Percentiles rank a stretch among this genome's conserved stretches.
Conservation (phyloP, 1,140 invertebrate species). For the Coboldia fuscipes region DNA sequence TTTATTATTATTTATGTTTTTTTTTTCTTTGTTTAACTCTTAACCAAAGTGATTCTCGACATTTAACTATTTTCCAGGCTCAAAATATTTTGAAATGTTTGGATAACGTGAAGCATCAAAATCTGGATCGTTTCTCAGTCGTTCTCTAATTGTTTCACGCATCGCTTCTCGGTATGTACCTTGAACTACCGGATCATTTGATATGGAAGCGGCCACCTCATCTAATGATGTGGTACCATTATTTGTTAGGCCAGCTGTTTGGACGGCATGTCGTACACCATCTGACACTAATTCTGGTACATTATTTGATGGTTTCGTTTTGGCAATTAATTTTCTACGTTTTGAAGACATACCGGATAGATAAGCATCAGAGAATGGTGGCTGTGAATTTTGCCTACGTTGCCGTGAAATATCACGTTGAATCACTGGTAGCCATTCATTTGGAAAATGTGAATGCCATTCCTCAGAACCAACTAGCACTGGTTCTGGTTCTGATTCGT, state of each 20-base stretch:
- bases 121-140: slow-evolving; percentile 15
- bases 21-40: no score
- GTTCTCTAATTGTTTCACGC: slow-evolving; percentile 11
- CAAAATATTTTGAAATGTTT: slow-evolving; percentile 17
- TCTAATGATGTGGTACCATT: slow-evolving; percentile 14
- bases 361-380: slow-evolving; percentile 62
- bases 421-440: slow-evolving; percentile 65
- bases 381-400: slow-evolving; percentile 24
- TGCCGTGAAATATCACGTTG: slow-evolving; percentile 45
- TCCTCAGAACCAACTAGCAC: slow-evolving; percentile 28
- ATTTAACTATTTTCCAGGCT: no score
- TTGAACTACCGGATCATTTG: slow-evolving; percentile 12
- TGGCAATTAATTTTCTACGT: slow-evolving; percentile 43
- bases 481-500: slow-evolving; percentile 19
- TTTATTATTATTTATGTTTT: no score
- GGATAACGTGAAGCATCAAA: slow-evolving; percentile 17
- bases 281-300: slow-evolving; percentile 20
- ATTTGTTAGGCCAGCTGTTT: slow-evolving; percentile 21
- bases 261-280: slow-evolving; percentile 27
- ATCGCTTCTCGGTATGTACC: slow-evolving; percentile 14
- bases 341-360: slow-evolving; percentile 59
- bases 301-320: slow-evolving; percentile 21
- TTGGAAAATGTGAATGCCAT: slow-evolving; percentile 30
- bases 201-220: slow-evolving; percentile 11
- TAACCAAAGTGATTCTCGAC: no score